Conservation (phyloP, 2,797 vertebrate species). For the Allobates femoralis region DNA sequence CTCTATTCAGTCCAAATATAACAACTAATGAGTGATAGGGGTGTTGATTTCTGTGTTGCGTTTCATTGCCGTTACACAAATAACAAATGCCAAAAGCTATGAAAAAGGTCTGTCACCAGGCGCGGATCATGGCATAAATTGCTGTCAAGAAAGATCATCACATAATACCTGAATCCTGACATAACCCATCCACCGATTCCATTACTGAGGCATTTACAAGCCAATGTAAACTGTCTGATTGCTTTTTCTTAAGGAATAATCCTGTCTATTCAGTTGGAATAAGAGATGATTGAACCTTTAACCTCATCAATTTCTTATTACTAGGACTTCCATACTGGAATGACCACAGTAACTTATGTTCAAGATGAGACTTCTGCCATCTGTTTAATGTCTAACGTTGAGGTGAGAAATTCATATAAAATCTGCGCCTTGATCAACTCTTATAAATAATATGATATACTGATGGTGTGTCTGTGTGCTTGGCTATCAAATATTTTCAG, state of each 20-base stretch:
- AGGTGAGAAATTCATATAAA: slow-evolving; percentile 7
- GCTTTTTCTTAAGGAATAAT: slow-evolving; percentile 58
- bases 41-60: background rate
- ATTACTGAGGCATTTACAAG: slow-evolving; percentile 67
- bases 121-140: slow-evolving; percentile 68
- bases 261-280: slow-evolving; percentile 62
- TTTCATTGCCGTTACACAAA: slow-evolving; percentile 4
- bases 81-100: slow-evolving; percentile 15
- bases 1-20: background rate
- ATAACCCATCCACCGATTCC: slow-evolving; percentile 68
- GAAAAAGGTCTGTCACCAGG: slow-evolving; percentile 54
- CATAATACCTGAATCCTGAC: slow-evolving; percentile 69
- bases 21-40: background rate
- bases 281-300: slow-evolving; percentile 61
- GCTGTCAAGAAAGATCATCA: slow-evolving; percentile 73
- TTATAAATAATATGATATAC: background rate
- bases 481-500: background rate
- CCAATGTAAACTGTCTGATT: slow-evolving; percentile 61
- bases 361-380: slow-evolving; percentile 32
- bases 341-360: slow-evolving; percentile 36
- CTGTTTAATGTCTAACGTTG: slow-evolving; percentile 16
- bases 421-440: background rate
- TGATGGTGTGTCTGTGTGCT: background rate
- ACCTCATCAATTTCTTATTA: slow-evolving; percentile 58
- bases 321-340: slow-evolving; percentile 53